These are phyloP conservation scores for Alectoris magna DNA, from an alignment of 2,797 vertebrate species.

Conservation along the genomic window DNA sequence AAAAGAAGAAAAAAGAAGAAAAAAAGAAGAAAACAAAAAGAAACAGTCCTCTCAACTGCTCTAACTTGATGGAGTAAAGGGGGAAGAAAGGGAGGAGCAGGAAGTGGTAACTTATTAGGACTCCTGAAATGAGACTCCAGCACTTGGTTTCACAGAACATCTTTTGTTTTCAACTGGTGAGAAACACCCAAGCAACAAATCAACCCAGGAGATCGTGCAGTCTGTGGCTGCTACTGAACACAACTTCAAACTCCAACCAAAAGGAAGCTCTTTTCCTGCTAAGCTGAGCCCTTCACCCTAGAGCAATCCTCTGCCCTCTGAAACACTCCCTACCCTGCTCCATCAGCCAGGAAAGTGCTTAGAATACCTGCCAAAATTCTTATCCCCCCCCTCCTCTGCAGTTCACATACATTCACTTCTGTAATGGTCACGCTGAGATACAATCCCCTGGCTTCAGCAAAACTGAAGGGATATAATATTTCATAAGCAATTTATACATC, in stretches of 20 bases:
- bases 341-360: not conserved
- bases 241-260: not conserved
- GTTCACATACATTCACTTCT: not conserved
- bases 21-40: not conserved
- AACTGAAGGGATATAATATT: not conserved
- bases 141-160: not conserved
- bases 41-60: not conserved
- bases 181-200: not conserved
- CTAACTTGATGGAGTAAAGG: not conserved
- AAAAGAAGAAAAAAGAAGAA: not conserved
- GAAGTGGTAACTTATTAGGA: slow-evolving; percentile 38
- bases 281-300: not conserved
- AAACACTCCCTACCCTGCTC: not conserved
- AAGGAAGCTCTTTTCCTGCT: not conserved
- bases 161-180: slow-evolving; percentile 7
- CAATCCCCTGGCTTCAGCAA: not conserved
- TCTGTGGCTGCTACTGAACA: not conserved
- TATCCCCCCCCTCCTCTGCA: not conserved
- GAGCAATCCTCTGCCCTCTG: not conserved
- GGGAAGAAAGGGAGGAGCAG: slow-evolving; percentile 41
- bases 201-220: not conserved
- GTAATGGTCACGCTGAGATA: not conserved
- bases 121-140: slow-evolving; percentile 10
- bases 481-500: not conserved
- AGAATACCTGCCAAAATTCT: not conserved